phyloP scores from a whole-genome alignment of 2,888 invertebrate species.

The Andrena haemorrhoa region DNA sequence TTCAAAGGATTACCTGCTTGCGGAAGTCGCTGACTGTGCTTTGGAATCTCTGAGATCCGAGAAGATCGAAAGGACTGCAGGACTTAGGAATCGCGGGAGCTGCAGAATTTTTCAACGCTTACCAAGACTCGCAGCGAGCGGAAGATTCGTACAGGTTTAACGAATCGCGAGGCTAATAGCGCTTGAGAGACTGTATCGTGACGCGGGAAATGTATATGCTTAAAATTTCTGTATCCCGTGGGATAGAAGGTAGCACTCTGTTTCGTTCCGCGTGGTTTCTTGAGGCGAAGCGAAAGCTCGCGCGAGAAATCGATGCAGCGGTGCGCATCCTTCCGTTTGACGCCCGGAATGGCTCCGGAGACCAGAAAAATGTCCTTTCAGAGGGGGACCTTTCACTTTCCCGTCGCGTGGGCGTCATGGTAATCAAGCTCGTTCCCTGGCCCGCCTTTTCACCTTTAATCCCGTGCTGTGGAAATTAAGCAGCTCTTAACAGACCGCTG shows the following conservation, averaged over 20 bases:
- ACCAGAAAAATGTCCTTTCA: conserved; percentile 51
- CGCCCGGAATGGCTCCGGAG: conserved; percentile 23
- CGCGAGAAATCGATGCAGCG: conserved; percentile 25
- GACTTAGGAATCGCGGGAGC: background rate
- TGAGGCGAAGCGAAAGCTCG: background rate
- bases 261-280: conserved; percentile 13
- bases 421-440: conserved; percentile 25
- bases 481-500: conserved; percentile 49
- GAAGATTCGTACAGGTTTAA: background rate
- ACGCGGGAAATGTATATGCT: too few species aligned
- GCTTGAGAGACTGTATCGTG: too few species aligned
- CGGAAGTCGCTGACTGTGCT: too few species aligned
- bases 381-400: conserved; percentile 52
- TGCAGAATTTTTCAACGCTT: background rate
- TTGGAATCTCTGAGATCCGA: background rate
- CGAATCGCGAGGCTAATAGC: background rate
- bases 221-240: background rate
- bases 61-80: background rate
- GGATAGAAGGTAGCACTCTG: background rate
- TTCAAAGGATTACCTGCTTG: too few species aligned
- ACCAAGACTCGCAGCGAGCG: background rate
- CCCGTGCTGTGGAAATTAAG: conserved; percentile 50
- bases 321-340: background rate
- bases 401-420: background rate
- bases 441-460: conserved; percentile 56